A percentile compares a stretch with the other conserved stretches of the same genome.
Conservation (phyloP, 2,797 vertebrate species). For the Syndactyla subalaris region DNA sequence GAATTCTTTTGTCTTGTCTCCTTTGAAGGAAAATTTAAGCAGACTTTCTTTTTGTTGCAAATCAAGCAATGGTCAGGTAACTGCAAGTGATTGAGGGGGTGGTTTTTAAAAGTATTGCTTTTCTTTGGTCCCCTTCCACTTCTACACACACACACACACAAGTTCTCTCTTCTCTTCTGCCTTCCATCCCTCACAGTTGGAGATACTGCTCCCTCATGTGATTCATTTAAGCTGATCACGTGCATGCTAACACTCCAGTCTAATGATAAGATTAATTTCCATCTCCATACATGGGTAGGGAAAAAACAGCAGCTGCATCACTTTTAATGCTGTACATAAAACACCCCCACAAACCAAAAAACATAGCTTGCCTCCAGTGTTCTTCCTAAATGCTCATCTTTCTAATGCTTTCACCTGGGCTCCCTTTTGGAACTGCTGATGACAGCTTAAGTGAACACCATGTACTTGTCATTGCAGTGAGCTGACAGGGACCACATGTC, state of each 20-base stretch:
- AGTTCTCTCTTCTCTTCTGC: not conserved
- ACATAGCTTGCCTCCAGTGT: not conserved
- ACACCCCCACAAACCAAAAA: not conserved
- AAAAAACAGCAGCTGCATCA: not conserved
- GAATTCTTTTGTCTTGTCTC: not conserved
- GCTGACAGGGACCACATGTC: conserved; percentile 7
- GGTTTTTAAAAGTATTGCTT: not conserved
- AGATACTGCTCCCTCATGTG: not conserved
- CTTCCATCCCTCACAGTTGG: not conserved
- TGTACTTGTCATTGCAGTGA: conserved; percentile 16
- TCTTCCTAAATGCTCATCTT: not conserved
- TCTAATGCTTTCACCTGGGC: not conserved
- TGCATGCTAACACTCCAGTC: not conserved
- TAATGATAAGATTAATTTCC: not conserved
- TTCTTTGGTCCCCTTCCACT: not conserved
- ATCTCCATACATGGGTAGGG: not conserved
- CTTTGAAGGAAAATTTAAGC: not conserved
- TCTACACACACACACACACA: not conserved
- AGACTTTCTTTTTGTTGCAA: not conserved
- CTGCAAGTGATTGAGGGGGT: not conserved
- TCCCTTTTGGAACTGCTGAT: not conserved
- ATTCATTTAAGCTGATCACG: not conserved
- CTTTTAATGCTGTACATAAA: not conserved
- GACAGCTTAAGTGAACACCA: not conserved
- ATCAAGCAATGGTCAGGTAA: not conserved